These are phyloP conservation scores for Drosophila albomicans DNA, from an alignment of 1,140 invertebrate genomes.

Conservation along the genomic window DNA sequence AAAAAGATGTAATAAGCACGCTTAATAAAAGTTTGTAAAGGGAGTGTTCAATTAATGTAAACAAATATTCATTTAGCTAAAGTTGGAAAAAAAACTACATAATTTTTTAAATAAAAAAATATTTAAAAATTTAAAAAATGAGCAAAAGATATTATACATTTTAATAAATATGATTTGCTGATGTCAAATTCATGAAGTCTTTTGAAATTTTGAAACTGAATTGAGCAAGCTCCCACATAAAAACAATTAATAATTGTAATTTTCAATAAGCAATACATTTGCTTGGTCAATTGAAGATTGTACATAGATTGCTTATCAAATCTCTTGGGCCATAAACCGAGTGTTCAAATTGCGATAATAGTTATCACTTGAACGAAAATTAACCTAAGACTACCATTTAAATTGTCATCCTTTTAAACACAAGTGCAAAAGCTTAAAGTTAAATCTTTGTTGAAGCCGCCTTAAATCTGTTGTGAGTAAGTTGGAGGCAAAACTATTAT, in stretches of 20 bases:
- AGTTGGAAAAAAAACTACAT: too few species aligned
- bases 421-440: neutral
- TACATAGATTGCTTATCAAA: conserved; percentile 27
- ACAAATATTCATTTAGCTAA: neutral
- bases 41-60: neutral
- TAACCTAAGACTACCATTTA: neutral
- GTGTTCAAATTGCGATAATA: conserved; percentile 22
- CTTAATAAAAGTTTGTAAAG: neutral
- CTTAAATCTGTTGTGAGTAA: neutral
- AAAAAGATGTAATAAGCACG: neutral
- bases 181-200: too few species aligned
- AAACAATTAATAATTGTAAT: neutral
- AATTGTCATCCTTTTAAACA: conserved; percentile 5
- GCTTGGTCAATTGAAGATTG: conserved; percentile 21
- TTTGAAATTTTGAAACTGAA: too few species aligned
- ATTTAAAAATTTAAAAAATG: too few species aligned
- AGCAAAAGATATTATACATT: too few species aligned
- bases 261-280: neutral
- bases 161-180: too few species aligned
- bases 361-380: conserved; percentile 32
- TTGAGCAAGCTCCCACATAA: neutral
- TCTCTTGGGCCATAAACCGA: conserved; percentile 20
- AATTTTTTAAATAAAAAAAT: too few species aligned
- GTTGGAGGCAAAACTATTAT: conserved; percentile 1
- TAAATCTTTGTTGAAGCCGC: neutral